Evolutionary conservation across 1,140 invertebrate genomes (phyloP).

Genomic region (Pseudomyrmex cubaensis): DNA sequence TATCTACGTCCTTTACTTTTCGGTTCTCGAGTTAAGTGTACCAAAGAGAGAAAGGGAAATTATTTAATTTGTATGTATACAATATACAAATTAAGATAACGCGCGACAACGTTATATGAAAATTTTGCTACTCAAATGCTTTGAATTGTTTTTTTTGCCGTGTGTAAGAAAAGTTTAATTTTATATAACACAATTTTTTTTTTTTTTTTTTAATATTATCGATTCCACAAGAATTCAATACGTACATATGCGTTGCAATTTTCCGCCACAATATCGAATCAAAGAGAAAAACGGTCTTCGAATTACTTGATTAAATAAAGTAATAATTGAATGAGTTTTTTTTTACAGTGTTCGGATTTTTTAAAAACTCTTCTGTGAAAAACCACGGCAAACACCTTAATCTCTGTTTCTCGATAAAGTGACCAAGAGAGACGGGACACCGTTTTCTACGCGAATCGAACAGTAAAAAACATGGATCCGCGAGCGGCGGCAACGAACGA

Average conservation of each 20-base stretch:
- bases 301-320: not conserved
- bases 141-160: not conserved
- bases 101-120: constrained; percentile 30
- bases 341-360: no score
- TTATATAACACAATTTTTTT: not conserved
- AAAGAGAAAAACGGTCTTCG: not conserved
- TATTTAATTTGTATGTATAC: constrained; percentile 36
- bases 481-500: not conserved
- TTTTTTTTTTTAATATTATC: not conserved
- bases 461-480: constrained; percentile 49
- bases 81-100: constrained; percentile 39
- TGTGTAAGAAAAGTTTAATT: not conserved
- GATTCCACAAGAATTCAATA: not conserved
- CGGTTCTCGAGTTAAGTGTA: constrained; percentile 51
- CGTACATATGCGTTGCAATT: no score
- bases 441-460: constrained; percentile 40
- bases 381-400: constrained; percentile 41
- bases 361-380: constrained; percentile 7
- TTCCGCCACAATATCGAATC: not conserved
- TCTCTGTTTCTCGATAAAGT: constrained; percentile 47
- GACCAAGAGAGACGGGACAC: constrained; percentile 21
- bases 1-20: constrained; percentile 59
- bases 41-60: constrained; percentile 51
- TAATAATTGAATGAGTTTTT: no score
- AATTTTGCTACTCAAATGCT: not conserved